These are phyloP conservation scores for Myotis vivesi DNA, from an alignment of 2,797 vertebrate genomes.

Conservation along the genomic window DNA sequence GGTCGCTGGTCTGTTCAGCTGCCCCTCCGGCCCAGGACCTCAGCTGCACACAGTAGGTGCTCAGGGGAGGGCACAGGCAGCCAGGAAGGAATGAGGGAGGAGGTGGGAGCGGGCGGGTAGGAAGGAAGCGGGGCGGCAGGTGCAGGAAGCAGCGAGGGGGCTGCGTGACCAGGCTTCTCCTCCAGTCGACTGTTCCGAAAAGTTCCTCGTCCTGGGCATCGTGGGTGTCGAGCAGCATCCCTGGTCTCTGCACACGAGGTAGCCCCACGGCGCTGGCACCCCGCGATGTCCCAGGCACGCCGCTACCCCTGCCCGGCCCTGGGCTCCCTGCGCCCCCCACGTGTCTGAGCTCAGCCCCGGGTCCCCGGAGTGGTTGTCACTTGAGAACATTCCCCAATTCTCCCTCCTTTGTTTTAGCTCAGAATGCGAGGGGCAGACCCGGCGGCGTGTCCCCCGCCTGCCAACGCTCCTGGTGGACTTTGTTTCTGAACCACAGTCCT, in stretches of 20 bases:
- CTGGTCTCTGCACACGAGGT: rapidly evolving
- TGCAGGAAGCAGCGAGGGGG: not conserved
- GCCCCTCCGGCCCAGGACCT: no score
- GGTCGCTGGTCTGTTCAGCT: rapidly evolving
- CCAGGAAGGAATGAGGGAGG: not conserved
- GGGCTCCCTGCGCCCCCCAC: not conserved
- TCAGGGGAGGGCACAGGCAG: not conserved
- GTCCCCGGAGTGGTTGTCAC: not conserved
- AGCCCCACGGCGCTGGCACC: rapidly evolving
- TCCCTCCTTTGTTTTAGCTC: not conserved
- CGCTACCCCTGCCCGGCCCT: no score
- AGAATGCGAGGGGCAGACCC: not conserved
- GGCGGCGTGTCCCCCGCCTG: not conserved
- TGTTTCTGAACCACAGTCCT: not conserved
- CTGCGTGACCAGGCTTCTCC: rapidly evolving
- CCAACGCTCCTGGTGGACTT: not conserved
- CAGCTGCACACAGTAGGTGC: rapidly evolving
- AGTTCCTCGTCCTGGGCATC: not conserved
- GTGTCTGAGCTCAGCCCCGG: rapidly evolving
- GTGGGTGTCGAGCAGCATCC: rapidly evolving
- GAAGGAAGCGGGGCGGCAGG: not conserved
- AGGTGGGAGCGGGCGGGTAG: rapidly evolving
- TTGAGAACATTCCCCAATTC: not conserved
- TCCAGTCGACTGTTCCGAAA: rapidly evolving
- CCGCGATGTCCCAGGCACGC: rapidly evolving